Evolutionary conservation across 2,797 vertebrate genomes (phyloP), one percentile per base, ranked within the genome.

Genomic region (Anas georgica): DNA sequence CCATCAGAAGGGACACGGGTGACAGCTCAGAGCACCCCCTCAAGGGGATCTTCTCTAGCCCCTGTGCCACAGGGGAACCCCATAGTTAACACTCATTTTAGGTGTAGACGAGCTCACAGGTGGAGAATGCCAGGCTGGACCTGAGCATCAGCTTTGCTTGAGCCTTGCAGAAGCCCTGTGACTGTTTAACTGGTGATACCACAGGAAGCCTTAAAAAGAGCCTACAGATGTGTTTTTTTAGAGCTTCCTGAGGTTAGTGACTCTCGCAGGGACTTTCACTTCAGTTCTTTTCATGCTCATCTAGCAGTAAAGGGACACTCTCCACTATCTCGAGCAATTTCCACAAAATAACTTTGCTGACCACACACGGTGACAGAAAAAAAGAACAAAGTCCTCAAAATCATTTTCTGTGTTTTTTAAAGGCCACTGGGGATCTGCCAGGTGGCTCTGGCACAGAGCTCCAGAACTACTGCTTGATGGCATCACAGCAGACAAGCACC

Each of bases 81-180:
- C 10, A 17, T 1, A 50, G 48, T 50, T 50, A 25, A 3, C 48
- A 50, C 23, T 1, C 48, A 50, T 50, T 50, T 50, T 50, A 50
- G 6, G 18, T 2, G 25, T 17, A 50, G 59, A 80, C 10, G 46
- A 0, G 1, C 46, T 68, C 31, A 35, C 12, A 3, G 9, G 16
- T 25, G 21, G 55, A 35, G 54, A 88, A 75, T 2, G 39, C 39
- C 64, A 74, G 48, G 69, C 26, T 48, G 17, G 6, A 67, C 12
- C 31, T 7, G 14, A 33, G 5, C 13, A 74, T 5, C 45, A 86
- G 43, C 6, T 50, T 21, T 35, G 10, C 4, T 52, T 33, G 4
- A 74, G 43, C n/a, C 21, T 60, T 33, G 9, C 8, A 45, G 11
- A 60, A 69, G n/a, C 12, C 26, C 14, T 23, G 7, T 11, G 11